Conservation (phyloP, 2,113 vertebrate genomes). For the Cebus imitator region DNA sequence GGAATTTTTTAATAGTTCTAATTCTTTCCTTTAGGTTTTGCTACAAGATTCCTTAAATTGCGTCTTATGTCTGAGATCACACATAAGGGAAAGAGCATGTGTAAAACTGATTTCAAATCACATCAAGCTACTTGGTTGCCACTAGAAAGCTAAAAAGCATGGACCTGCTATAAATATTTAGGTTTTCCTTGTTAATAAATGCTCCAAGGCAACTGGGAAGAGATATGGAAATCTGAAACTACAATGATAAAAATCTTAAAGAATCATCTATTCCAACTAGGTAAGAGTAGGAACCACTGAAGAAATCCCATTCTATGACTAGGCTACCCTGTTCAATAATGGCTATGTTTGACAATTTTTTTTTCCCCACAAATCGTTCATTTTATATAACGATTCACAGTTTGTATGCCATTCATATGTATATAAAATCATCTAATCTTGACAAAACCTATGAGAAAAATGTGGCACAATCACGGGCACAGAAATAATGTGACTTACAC, state of each 20-base stretch:
- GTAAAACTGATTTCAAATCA: neutral
- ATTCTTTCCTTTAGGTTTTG: slow-evolving; percentile 21
- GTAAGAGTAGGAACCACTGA: neutral
- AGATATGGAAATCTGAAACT: neutral
- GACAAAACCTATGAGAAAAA: neutral
- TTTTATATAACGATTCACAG: neutral
- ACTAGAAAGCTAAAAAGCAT: neutral
- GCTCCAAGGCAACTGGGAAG: neutral
- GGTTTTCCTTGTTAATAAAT: neutral
- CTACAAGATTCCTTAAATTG: neutral
- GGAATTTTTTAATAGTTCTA: neutral
- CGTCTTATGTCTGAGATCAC: neutral
- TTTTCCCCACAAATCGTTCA: neutral
- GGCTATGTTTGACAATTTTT: neutral
- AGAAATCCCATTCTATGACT: neutral
- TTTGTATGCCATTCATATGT: neutral
- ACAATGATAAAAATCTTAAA: neutral
- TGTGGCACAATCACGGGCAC: neutral
- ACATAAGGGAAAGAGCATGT: neutral
- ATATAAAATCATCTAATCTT: neutral
- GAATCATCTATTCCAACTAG: neutral
- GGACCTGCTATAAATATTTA: neutral
- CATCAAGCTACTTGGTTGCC: neutral
- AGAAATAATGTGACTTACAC: neutral
- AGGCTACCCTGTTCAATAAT: neutral